A percentile compares a stretch with the other conserved stretches of the same genome.
Conservation (phyloP, 2,797 vertebrate genomes). For the Lepus townsendii region DNA sequence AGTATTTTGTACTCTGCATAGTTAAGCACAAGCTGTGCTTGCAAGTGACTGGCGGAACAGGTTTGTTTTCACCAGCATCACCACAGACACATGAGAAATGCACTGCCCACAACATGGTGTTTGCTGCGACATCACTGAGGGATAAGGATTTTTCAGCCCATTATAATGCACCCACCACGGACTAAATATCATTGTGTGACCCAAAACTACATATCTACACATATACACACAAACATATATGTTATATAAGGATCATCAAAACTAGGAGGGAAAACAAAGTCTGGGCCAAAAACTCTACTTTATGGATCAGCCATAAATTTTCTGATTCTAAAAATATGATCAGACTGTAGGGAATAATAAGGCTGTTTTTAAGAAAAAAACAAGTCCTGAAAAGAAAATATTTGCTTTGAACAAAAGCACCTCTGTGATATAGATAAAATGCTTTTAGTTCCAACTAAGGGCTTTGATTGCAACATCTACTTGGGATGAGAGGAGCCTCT, state of each 20-base stretch:
- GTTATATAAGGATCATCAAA: neutral
- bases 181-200: neutral
- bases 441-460: neutral
- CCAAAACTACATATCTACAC: neutral
- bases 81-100: neutral
- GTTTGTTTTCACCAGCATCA: neutral
- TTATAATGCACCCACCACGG: neutral
- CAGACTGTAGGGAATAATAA: neutral
- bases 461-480: constrained; percentile 4
- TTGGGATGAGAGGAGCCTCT: constrained; percentile 5
- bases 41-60: neutral
- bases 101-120: neutral
- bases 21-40: neutral
- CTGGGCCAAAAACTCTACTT: neutral
- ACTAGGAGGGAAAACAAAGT: neutral
- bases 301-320: neutral
- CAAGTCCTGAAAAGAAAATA: neutral
- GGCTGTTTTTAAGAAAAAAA: neutral
- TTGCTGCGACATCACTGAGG: neutral
- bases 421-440: neutral
- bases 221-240: neutral
- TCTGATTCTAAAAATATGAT: constrained; percentile 4
- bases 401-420: constrained; percentile 8
- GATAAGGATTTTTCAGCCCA: neutral
- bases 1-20: neutral